Evolutionary conservation across 2,888 invertebrate genomes (phyloP), one percentile per base, ranked within the genome.

Genomic region (Pantelozetes paolii): DNA sequence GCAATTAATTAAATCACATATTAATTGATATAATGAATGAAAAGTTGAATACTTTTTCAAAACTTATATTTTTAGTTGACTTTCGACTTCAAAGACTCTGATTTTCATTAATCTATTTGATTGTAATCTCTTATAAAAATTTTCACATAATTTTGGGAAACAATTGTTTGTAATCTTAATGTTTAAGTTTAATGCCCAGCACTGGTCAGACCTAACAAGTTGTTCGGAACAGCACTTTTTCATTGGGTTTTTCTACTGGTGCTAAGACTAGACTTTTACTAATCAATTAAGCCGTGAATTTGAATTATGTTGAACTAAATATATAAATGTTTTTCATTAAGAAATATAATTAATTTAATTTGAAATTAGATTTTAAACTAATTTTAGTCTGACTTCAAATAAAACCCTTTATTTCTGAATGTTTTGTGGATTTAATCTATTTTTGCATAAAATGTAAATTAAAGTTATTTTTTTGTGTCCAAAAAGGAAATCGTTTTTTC

Each of bases 211-310:
- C 26, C 26, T 6, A 6, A 50, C 5, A 2, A 23, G n/a, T n/a
- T n/a, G n/a, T n/a, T n/a, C n/a, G n/a, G n/a, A n/a, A n/a, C n/a
- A n/a, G n/a, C n/a, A n/a, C n/a, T n/a, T n/a, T n/a, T n/a, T n/a
- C n/a, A n/a, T n/a, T n/a, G n/a, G n/a, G n/a, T n/a, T n/a, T n/a
- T n/a, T n/a, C n/a, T n/a, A n/a, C n/a, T n/a, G 9, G 62, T 62
- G 32, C 62, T 32, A 62, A 18, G 62, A 62, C 13, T 62, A 32
- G 62, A 62, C 62, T 62, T 62, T 62, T 62, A 62, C 62, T 32
- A 62, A 32, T 62, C 62, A n/a, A 62, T 62, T 62, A 62, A 62
- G 26, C 2, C 3, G 1, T 62, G 32, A 62, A 62, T 62, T 13
- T 62, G 8, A 62, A 62, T 26, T 62, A 3, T 18, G 28, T 62